These are phyloP conservation scores for Ceratitis capitata DNA, from an alignment of 1,140 invertebrate species.

Conservation along the genomic window DNA sequence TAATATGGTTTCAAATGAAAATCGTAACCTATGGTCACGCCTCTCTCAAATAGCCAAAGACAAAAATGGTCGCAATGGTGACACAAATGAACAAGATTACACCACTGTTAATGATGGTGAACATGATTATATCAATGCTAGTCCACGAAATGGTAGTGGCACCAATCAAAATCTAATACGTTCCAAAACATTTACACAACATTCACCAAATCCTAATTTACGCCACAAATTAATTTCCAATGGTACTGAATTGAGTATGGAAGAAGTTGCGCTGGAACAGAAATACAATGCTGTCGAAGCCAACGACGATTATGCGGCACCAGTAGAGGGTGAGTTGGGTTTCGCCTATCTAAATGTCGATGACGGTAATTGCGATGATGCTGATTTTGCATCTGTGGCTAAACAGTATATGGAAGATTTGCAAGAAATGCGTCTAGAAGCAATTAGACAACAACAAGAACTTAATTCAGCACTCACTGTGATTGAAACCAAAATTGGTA, in stretches of 20 bases:
- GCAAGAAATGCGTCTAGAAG: conserved; percentile 71
- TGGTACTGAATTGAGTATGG: conserved; percentile 72
- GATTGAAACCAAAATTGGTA: conserved; percentile 53
- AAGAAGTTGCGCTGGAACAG: conserved; percentile 79
- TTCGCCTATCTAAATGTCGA: conserved; percentile 73
- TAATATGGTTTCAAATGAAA: conserved; percentile 82
- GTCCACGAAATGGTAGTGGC: conserved; percentile 33
- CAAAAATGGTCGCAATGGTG: conserved; percentile 60
- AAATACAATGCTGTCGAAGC: conserved; percentile 67
- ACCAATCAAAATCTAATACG: conserved; percentile 65
- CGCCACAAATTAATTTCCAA: conserved; percentile 67
- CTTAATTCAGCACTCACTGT: conserved; percentile 67
- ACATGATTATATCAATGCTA: neutral
- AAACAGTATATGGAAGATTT: conserved; percentile 74
- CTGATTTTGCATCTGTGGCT: conserved; percentile 72
- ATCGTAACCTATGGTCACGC: conserved; percentile 79
- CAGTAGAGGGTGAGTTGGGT: conserved; percentile 70
- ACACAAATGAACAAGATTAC: conserved; percentile 28
- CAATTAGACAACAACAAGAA: conserved; percentile 73
- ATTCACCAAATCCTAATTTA: conserved; percentile 68
- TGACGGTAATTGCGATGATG: conserved; percentile 52
- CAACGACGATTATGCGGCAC: conserved; percentile 69
- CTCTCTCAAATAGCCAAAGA: conserved; percentile 73
- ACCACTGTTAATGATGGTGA: neutral
- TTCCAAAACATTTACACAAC: conserved; percentile 72